These are phyloP conservation scores for Sclerurus mexicanus DNA, from an alignment of 2,113 vertebrate species.

Conservation along the genomic window DNA sequence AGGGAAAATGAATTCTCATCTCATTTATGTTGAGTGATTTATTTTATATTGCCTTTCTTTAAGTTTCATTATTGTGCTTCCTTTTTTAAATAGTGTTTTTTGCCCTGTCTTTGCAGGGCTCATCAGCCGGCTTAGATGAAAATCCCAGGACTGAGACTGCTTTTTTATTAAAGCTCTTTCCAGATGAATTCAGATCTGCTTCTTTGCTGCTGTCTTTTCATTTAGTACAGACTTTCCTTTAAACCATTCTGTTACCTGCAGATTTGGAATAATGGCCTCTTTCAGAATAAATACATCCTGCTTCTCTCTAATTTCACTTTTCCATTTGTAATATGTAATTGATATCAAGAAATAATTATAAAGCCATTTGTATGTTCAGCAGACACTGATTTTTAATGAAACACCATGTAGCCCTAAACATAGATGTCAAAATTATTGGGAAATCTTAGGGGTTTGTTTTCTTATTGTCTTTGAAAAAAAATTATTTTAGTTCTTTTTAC, in stretches of 20 bases:
- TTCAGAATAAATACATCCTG: neutral
- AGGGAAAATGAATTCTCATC: neutral
- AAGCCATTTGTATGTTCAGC: neutral
- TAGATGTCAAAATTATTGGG: neutral
- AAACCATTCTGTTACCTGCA: neutral
- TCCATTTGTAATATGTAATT: neutral
- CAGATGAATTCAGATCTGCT: neutral
- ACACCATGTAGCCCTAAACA: neutral
- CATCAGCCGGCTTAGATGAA: constrained; percentile 2
- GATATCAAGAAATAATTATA: neutral
- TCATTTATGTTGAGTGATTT: neutral
- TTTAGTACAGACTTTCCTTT: neutral
- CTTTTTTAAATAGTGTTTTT: neutral
- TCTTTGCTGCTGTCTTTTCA: neutral
- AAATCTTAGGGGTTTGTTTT: neutral
- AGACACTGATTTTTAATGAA: neutral
- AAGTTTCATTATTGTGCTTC: neutral
- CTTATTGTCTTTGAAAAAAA: neutral
- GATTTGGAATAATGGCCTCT: neutral
- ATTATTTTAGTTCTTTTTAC: neutral
- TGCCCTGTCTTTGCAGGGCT: neutral
- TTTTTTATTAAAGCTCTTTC: neutral
- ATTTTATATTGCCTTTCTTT: constrained; percentile 10
- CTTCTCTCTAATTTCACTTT: neutral
- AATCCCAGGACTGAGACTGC: neutral